phyloP scores from a whole-genome alignment of 2,888 invertebrate species.

The Sarcophaga rosellei region DNA sequence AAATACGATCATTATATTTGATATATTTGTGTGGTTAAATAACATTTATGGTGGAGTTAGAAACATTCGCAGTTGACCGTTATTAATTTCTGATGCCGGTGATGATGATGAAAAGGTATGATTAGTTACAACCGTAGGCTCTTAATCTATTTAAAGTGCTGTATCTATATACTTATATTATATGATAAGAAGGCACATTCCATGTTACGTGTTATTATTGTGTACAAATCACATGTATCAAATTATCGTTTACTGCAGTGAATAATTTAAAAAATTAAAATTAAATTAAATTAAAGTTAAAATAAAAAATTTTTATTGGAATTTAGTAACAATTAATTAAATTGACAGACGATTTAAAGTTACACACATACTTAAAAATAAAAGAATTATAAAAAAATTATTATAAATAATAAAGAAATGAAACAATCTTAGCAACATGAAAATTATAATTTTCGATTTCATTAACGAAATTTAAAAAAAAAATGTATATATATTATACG shows the following conservation, averaged over 20 bases:
- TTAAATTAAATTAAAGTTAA: no score
- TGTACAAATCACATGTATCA: neutral
- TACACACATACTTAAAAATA: no score
- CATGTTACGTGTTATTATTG: slow-evolving; percentile 3
- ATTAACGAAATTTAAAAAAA: no score
- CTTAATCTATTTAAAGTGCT: slow-evolving; percentile 19
- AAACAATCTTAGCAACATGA: no score
- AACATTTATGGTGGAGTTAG: neutral
- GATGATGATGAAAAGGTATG: slow-evolving; percentile 29
- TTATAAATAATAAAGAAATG: no score
- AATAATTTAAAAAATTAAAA: no score
- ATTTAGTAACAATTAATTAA: neutral
- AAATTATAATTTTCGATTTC: no score
- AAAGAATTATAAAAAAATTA: no score
- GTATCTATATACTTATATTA: neutral
- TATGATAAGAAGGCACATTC: neutral
- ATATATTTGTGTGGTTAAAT: neutral
- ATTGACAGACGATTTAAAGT: no score
- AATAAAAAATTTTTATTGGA: no score
- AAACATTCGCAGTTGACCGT: slow-evolving; percentile 35
- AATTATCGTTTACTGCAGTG: neutral
- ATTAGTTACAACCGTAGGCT: slow-evolving; percentile 53
- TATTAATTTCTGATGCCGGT: slow-evolving; percentile 15
- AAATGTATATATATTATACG: no score
- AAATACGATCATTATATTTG: neutral